Evolutionary conservation across 2,113 vertebrate genomes (phyloP), one percentile per base, ranked within the genome.

Genomic region (Lycaon pictus): DNA sequence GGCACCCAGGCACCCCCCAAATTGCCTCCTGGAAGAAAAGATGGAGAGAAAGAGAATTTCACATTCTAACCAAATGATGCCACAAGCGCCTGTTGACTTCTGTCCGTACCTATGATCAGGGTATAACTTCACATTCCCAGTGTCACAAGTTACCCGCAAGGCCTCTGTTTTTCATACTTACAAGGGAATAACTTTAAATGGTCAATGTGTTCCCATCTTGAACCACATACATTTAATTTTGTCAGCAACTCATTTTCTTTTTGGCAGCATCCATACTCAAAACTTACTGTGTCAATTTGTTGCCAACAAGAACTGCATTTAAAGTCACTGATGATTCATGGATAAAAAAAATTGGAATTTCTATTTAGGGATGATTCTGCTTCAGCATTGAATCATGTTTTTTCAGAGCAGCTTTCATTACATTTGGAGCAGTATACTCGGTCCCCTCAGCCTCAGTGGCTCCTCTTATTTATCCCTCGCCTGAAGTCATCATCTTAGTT

Each of bases 401-500:
- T 82, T 94, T 81, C 80, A 80, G 35, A 48, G 9, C 22, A 17
- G 20, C 29, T 95, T 60, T 94, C 88, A 43, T 11, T 63, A 32
- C n/a, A 72, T 88, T 82, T 77, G 23, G 29, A 91, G 5, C 5
- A 37, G 17, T 53, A n/a, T 32, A 32, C 11, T 62, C 53, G 6
- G 16, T 55, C 27, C 37, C 43, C 29, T 23, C 37, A n/a, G 67
- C 32, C 84, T 94, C 72, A 29, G 19, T 91, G 77, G n/a, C 19
- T 96, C 35, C n/a, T 95, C 3, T 93, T 86, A 93, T 79, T 95
- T 91, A 86, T 88, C 93, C 65, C 76, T 94, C 51, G 85, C 51
- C 91, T 95, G 56, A 97, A 97, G 56, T 93, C 71, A 92, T 76
- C 85, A 82, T 82, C 77, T 93, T 89, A 71, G 77, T 93, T 90